Evolutionary conservation across 1,140 invertebrate genomes (phyloP).

Genomic region (Parapsyche elsis): DNA sequence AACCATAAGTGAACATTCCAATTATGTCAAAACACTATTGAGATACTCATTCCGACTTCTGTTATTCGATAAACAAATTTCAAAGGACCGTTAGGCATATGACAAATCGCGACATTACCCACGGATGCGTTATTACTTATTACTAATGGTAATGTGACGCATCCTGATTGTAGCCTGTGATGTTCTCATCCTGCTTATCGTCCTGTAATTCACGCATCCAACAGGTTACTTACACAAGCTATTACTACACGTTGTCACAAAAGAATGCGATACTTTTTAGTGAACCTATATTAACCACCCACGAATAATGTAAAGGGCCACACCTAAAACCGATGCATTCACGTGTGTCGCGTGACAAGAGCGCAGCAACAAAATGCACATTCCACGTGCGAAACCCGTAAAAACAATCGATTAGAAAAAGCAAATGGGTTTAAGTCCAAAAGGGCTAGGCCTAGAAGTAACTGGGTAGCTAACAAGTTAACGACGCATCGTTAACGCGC

Average conservation of each 20-base stretch:
- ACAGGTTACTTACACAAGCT: neutral
- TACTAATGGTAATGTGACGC: conserved; percentile 9
- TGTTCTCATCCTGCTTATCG: conserved; percentile 3
- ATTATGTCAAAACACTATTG: neutral
- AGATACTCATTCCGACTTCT: neutral
- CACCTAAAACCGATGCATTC: conserved; percentile 14
- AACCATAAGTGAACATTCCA: neutral
- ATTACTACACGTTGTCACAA: too few relatives aligned
- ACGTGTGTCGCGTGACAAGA: conserved; percentile 5
- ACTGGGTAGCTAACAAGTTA: neutral
- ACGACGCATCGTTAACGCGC: conserved; percentile 1
- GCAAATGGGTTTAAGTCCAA: neutral
- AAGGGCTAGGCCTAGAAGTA: neutral
- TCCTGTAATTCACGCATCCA: neutral
- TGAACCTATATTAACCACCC: too few relatives aligned
- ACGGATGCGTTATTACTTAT: neutral
- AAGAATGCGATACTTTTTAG: too few relatives aligned
- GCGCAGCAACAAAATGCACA: conserved; percentile 19
- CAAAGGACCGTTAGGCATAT: neutral
- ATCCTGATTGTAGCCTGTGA: neutral
- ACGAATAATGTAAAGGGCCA: neutral
- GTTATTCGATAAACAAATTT: neutral
- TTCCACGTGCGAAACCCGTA: neutral
- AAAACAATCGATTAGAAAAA: neutral
- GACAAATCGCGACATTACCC: neutral